Evolutionary conservation across 1,140 invertebrate genomes (phyloP).

Genomic region (Pseudomyrmex dendroicus): DNA sequence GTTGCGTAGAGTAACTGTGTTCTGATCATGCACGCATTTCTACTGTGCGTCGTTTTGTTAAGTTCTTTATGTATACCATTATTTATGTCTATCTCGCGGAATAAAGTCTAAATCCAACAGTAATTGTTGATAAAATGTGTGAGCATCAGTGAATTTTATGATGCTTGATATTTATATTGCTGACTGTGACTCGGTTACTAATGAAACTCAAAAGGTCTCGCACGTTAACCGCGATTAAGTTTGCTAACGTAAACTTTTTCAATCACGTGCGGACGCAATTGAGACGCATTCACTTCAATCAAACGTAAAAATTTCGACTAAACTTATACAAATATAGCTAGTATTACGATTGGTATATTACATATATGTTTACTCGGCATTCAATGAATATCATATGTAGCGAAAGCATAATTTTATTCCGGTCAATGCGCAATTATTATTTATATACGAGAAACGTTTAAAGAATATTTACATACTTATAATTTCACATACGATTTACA

Average conservation of each 20-base stretch:
- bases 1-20: no score
- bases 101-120: no score
- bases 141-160: not conserved
- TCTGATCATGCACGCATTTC: no score
- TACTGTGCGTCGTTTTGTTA: no score
- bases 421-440: no score
- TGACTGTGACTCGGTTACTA: not conserved
- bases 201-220: constrained; percentile 20
- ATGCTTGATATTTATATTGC: not conserved
- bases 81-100: no score
- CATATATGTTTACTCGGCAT: constrained; percentile 19
- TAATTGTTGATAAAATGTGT: not conserved
- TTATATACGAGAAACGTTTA: not conserved
- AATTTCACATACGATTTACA: not conserved
- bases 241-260: constrained; percentile 49
- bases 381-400: constrained; percentile 9
- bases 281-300: not conserved
- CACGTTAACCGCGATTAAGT: constrained; percentile 14
- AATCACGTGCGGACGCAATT: constrained; percentile 58
- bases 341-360: not conserved
- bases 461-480: not conserved
- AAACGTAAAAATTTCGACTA: constrained; percentile 42
- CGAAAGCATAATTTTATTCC: not conserved
- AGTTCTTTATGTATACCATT: no score
- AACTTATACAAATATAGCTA: not conserved